Conservation (phyloP, 1,140 invertebrate species). For the Aleiodes sp. region DNA sequence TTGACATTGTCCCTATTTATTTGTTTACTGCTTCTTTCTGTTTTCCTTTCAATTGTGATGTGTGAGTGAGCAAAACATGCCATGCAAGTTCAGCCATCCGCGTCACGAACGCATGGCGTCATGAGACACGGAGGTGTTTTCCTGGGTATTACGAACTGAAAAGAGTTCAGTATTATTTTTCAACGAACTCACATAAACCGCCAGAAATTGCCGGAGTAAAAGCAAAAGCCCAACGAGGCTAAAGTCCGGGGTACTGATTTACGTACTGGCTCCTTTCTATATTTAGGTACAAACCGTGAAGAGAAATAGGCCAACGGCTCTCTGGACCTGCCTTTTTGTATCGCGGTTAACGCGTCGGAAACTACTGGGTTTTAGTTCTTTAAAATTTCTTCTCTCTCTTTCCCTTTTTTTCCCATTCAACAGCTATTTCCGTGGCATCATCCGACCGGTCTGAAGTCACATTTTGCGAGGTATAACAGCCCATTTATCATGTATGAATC, state of each 20-base stretch:
- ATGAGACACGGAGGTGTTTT: background rate
- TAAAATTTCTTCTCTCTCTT: background rate
- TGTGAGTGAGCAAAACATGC: background rate
- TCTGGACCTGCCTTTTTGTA: slow-evolving; percentile 7
- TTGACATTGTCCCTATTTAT: no score
- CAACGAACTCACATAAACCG: background rate
- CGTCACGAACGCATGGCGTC: background rate
- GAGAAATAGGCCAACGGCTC: slow-evolving; percentile 64
- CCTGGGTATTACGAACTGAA: background rate
- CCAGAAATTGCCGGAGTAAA: background rate
- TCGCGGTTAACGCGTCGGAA: slow-evolving; percentile 44
- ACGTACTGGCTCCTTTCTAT: slow-evolving; percentile 42
- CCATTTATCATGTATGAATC: no score
- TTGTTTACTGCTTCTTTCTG: no score
- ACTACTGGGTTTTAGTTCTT: slow-evolving; percentile 23
- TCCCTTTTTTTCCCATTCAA: background rate
- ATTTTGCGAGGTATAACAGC: no score
- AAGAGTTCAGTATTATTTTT: background rate
- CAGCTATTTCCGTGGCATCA: no score
- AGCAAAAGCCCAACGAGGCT: background rate
- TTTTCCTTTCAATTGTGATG: background rate
- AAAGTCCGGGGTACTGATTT: background rate
- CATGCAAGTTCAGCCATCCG: background rate
- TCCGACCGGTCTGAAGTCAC: no score
- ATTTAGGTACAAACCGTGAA: slow-evolving; percentile 48